Conservation (phyloP, 1,140 invertebrate species). For the Calephelis virginiensis region DNA sequence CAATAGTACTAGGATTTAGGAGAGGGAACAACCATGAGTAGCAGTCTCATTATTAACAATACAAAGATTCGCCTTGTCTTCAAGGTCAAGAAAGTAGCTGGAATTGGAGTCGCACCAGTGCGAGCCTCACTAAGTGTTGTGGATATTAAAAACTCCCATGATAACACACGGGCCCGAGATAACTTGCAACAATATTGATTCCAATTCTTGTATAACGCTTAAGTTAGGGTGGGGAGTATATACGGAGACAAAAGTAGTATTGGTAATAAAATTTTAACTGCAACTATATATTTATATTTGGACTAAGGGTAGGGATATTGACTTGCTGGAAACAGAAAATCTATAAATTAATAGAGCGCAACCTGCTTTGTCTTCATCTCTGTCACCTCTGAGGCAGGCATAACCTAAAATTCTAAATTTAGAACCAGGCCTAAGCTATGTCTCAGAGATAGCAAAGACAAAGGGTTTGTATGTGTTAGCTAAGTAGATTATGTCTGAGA, state of each 20-base stretch:
- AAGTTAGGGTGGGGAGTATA: not conserved
- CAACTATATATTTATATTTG: not conserved
- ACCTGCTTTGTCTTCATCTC: not conserved
- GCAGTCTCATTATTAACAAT: too few relatives aligned
- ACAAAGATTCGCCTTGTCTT: too few relatives aligned
- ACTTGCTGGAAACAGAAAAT: not conserved
- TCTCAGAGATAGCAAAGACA: too few relatives aligned
- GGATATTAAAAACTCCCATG: not conserved
- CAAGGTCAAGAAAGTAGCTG: not conserved
- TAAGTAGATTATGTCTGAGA: not conserved
- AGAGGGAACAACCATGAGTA: too few relatives aligned
- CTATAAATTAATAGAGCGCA: not conserved
- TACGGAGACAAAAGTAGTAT: not conserved
- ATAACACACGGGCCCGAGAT: not conserved
- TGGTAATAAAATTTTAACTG: too few relatives aligned
- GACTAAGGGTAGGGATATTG: not conserved
- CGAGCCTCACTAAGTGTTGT: not conserved
- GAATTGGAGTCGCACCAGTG: not conserved
- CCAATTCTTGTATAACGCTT: too few relatives aligned
- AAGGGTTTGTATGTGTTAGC: too few relatives aligned
- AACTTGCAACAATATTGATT: too few relatives aligned
- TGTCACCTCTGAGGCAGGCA: not conserved
- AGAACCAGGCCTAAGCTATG: too few relatives aligned
- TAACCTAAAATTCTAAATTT: not conserved
- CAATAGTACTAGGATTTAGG: too few relatives aligned